Percentiles rank a stretch among this genome's conserved stretches.
phyloP scores from a whole-genome alignment of 2,797 vertebrate species.

The Champsocephalus gunnari region DNA sequence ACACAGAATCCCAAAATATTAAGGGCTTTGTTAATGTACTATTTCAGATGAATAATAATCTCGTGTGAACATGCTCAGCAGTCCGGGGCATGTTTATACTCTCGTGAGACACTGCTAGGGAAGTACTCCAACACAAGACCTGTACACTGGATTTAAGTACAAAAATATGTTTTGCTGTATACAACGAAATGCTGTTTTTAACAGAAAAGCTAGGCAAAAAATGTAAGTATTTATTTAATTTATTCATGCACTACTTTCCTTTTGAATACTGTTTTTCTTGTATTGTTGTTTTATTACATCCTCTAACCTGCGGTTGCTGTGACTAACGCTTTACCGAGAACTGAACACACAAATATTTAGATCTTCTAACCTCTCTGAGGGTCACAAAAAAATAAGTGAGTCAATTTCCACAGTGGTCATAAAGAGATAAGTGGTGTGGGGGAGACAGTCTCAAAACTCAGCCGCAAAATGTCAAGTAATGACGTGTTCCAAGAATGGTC shows the following conservation, averaged over 20 bases:
- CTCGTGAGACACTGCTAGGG: constrained; percentile 34
- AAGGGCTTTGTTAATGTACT: constrained; percentile 40
- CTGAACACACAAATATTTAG: constrained; percentile 71
- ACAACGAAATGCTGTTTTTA: not conserved
- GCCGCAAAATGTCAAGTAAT: constrained; percentile 32
- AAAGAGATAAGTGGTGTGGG: constrained; percentile 41
- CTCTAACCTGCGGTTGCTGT: constrained; percentile 35
- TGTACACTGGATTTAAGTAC: not conserved
- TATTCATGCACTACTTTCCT: not conserved
- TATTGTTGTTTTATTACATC: constrained; percentile 32
- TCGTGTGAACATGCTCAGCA: constrained; percentile 40
- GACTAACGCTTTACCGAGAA: constrained; percentile 59
- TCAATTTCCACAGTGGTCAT: constrained; percentile 55
- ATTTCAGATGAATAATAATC: constrained; percentile 47
- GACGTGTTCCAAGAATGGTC: constrained; percentile 70
- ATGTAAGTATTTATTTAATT: not conserved
- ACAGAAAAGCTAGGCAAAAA: not conserved
- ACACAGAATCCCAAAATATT: constrained; percentile 12
- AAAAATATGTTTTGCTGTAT: not conserved
- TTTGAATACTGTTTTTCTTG: not conserved
- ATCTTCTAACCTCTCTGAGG: constrained; percentile 17
- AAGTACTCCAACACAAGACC: not conserved
- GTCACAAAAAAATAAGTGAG: constrained; percentile 38
- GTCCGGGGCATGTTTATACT: constrained; percentile 55
- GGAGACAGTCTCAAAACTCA: constrained; percentile 28